These are phyloP conservation scores for Thumatha senex DNA, from an alignment of 2,888 invertebrate species.

Conservation along the genomic window DNA sequence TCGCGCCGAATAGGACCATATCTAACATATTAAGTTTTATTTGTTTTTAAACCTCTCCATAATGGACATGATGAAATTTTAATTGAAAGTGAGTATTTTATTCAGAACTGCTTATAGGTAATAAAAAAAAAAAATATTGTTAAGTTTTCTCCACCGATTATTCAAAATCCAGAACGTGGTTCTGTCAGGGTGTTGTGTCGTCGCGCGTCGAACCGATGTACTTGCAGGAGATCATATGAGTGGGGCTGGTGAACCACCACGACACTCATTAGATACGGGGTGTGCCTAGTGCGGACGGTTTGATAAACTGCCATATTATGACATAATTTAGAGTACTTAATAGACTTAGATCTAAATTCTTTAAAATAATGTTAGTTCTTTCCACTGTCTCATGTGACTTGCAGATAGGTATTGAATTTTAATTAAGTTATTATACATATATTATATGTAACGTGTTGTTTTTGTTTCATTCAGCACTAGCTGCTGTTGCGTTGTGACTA, in stretches of 20 bases:
- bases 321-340: conserved; percentile 78
- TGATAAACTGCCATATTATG: conserved; percentile 83
- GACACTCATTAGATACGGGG: conserved; percentile 51
- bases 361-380: conserved; percentile 63
- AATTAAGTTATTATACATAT: conserved; percentile 58
- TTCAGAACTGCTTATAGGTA: conserved; percentile 6
- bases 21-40: conserved; percentile 29
- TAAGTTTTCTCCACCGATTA: conserved; percentile 76
- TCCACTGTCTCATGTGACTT: conserved; percentile 69
- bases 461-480: conserved; percentile 53
- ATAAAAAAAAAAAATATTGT: conserved; percentile 35
- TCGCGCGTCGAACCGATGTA: conserved; percentile 1
- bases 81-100: conserved; percentile 4
- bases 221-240: conserved; percentile 1
- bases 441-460: conserved; percentile 57
- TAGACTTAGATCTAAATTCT: conserved; percentile 71
- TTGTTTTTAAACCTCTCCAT: conserved; percentile 24
- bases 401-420: conserved; percentile 75
- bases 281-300: conserved; percentile 78
- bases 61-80: conserved; percentile 9
- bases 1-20: conserved; percentile 46
- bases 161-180: conserved; percentile 74
- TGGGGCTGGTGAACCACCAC: conserved; percentile 36
- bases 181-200: conserved; percentile 47
- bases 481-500: conserved; percentile 53